phyloP scores from a whole-genome alignment of 2,113 vertebrate species.

The Oreochromis niloticus region DNA sequence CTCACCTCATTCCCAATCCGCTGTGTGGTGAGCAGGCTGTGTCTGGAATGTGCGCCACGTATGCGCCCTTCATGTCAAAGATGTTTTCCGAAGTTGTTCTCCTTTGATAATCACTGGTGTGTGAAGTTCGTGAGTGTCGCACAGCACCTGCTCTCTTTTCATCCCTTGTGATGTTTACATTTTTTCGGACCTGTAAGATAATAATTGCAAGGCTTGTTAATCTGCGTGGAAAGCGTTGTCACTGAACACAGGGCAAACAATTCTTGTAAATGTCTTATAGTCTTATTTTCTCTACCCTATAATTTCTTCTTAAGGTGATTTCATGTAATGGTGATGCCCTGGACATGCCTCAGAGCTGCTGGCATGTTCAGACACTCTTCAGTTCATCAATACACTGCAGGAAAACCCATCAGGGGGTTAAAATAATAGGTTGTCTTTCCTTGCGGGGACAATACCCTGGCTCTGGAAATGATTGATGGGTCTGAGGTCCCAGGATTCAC shows the following conservation, averaged over 20 bases:
- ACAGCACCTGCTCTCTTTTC: slow-evolving; percentile 50
- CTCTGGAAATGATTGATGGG: slow-evolving; percentile 50
- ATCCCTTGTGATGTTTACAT: slow-evolving; percentile 35
- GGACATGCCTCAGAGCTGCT: background rate
- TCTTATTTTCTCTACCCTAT: slow-evolving; percentile 3
- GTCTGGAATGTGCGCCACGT: slow-evolving; percentile 50
- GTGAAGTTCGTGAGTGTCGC: slow-evolving; percentile 21
- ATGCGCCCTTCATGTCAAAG: slow-evolving; percentile 29
- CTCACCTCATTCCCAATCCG: slow-evolving; percentile 18
- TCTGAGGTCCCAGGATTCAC: slow-evolving; percentile 30
- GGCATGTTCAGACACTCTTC: slow-evolving; percentile 28
- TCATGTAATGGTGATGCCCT: background rate
- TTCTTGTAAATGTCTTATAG: background rate
- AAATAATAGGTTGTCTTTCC: slow-evolving; percentile 34
- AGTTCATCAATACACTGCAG: slow-evolving; percentile 32
- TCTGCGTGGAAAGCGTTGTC: background rate
- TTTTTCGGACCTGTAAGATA: slow-evolving; percentile 7
- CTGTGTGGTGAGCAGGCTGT: slow-evolving; percentile 6
- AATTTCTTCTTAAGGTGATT: slow-evolving; percentile 30
- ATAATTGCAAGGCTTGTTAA: slow-evolving; percentile 15
- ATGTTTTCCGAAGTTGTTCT: slow-evolving; percentile 41
- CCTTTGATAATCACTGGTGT: slow-evolving; percentile 53
- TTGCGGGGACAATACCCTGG: slow-evolving; percentile 10
- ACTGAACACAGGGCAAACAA: background rate
- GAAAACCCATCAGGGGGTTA: slow-evolving; percentile 15